Evolutionary conservation across 2,888 invertebrate genomes (phyloP), one percentile per base, ranked within the genome.

Genomic region (Smittia sp.): DNA sequence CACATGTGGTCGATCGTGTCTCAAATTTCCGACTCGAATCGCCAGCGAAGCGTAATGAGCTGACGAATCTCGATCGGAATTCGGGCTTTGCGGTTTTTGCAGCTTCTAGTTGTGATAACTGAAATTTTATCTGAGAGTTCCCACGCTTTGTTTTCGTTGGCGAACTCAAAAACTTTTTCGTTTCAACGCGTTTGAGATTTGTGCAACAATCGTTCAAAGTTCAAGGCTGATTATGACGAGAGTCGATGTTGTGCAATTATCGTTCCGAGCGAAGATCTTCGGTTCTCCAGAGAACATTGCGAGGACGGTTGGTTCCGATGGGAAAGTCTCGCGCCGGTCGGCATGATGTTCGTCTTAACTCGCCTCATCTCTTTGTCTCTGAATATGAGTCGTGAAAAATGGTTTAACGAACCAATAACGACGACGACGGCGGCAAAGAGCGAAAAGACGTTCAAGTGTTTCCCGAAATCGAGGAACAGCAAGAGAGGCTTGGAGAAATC

Each of bases 361-460:
- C 15, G 46, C 15, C n/a, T 46, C 46, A 46, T 11, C 11, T 46
- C 2, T 46, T 46, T 46, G 46, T 46, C 15, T 46, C 46, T 46
- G 15, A 46, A 46, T 46, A n/a, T 15, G 46, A 46, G 46, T 46
- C 46, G 46, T 46, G 46, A 46, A 46, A 46, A 46, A 46, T 32
- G 32, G 9, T 32, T 32, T 32, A 32, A 32, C 32, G 46, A 46
- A 11, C 11, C 7, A 38, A 6, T 6, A 38, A 38, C 38, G 11
- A 38, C 38, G 11, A 38, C 38, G 11, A 38, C 38, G 11, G 38
- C 38, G 38, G n/a, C n/a, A n/a, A 32, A 32, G 32, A 32, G 4
- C 9, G 9, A 32, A 32, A 32, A 32, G 9, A 32, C 32, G 32
- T 32, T 32, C 46, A 46, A 46, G 46, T 46, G 46, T 46, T 32